These are phyloP conservation scores for Scaptomyza cyrtandrae DNA, from an alignment of 2,888 invertebrate species.

Conservation along the genomic window DNA sequence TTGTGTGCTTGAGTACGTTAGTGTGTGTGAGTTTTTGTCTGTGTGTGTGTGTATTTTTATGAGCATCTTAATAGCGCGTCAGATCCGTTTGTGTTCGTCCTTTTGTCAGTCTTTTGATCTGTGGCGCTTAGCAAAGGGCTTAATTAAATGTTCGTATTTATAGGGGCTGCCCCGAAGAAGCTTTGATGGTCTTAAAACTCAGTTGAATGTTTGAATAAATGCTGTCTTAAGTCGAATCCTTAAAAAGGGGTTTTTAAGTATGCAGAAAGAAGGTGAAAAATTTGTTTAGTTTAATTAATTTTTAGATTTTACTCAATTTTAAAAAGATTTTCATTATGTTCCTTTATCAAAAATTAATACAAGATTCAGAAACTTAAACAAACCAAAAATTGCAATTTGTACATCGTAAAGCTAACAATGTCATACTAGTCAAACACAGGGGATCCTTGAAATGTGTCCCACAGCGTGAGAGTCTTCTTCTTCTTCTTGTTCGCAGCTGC, in stretches of 20 bases:
- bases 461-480: constrained; percentile 3
- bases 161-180: constrained; percentile 1
- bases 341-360: not conserved
- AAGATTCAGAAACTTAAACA: constrained; percentile 2
- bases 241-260: not conserved
- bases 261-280: too few species aligned
- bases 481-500: not conserved
- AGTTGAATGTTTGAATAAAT: not conserved
- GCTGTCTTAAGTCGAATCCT: not conserved
- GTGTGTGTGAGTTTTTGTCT: constrained; percentile 12
- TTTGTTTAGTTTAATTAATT: too few species aligned
- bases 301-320: too few species aligned
- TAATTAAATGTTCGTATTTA: constrained; percentile 39
- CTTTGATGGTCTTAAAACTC: not conserved
- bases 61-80: constrained; percentile 25
- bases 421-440: constrained; percentile 6
- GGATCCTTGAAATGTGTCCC: constrained; percentile 34
- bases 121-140: not conserved
- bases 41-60: constrained; percentile 7
- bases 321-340: too few species aligned
- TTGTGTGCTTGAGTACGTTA: not conserved
- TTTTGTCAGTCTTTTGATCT: constrained; percentile 35
- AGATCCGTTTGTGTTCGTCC: constrained; percentile 2
- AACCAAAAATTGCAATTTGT: not conserved
- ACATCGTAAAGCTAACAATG: constrained; percentile 30